A percentile compares a stretch with the other conserved stretches of the same genome.
Conservation (phyloP, 2,888 invertebrate species). For the Trissoscelio sp. region DNA sequence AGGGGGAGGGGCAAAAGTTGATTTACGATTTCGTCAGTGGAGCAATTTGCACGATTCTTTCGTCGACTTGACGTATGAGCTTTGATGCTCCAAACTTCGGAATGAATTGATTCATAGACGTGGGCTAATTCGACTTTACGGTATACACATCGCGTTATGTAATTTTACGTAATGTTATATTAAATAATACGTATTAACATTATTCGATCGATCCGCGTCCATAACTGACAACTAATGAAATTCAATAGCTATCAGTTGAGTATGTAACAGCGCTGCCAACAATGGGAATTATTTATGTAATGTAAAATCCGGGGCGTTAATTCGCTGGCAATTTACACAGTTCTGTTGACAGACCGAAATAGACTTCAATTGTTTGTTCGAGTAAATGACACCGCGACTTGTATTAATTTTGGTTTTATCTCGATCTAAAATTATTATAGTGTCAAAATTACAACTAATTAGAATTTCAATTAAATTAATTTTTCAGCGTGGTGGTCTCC, state of each 20-base stretch:
- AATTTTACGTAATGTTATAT: slow-evolving; percentile 7
- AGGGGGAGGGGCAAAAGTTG: slow-evolving; percentile 14
- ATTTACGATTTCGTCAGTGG: slow-evolving; percentile 29
- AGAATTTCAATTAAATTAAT: background rate
- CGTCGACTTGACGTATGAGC: no score
- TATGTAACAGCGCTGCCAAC: slow-evolving; percentile 33
- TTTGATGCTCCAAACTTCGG: background rate
- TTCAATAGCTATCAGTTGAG: slow-evolving; percentile 36
- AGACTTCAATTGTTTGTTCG: slow-evolving; percentile 27
- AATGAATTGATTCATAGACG: slow-evolving; percentile 9
- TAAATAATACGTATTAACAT: slow-evolving; percentile 27
- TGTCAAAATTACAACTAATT: no score
- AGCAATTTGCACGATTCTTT: no score
- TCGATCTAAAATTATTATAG: no score
- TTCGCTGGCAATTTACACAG: slow-evolving; percentile 31
- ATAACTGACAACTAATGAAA: slow-evolving; percentile 38
- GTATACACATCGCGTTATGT: slow-evolving; percentile 16
- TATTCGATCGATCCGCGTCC: slow-evolving; percentile 4
- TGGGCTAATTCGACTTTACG: slow-evolving; percentile 9
- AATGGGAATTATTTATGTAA: slow-evolving; percentile 41
- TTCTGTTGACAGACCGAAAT: slow-evolving; percentile 36
- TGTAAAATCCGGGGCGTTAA: slow-evolving; percentile 27
- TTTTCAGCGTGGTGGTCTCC: background rate
- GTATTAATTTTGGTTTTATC: slow-evolving; percentile 17
- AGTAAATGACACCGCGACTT: slow-evolving; percentile 1